These are phyloP conservation scores for Brachyopa scutellaris DNA, from an alignment of 2,888 invertebrate species.

Conservation along the genomic window DNA sequence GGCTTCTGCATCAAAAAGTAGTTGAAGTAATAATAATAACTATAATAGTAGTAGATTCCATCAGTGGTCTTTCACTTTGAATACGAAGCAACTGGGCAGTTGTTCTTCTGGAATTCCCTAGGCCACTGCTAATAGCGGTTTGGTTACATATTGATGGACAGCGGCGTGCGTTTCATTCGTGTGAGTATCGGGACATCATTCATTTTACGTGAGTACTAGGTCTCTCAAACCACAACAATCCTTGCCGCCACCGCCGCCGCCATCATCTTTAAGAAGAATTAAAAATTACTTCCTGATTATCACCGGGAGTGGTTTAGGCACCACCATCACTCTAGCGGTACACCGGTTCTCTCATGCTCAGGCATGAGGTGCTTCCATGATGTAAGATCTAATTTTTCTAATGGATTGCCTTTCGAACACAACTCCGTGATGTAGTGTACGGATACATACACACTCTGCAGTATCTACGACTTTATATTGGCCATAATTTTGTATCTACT, in stretches of 20 bases:
- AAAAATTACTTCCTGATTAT: slow-evolving; percentile 78
- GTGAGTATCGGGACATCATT: slow-evolving; percentile 38
- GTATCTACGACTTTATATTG: slow-evolving; percentile 6
- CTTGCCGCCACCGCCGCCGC: slow-evolving; percentile 44
- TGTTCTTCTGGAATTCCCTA: slow-evolving; percentile 55
- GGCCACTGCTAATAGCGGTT: slow-evolving; percentile 66
- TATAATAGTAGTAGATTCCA: slow-evolving; percentile 62
- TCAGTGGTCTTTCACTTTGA: slow-evolving; percentile 61
- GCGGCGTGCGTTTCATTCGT: slow-evolving; percentile 33
- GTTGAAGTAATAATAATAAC: slow-evolving; percentile 65
- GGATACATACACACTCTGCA: background rate
- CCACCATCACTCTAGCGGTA: background rate
- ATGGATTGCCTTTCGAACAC: slow-evolving; percentile 47
- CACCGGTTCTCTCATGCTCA: slow-evolving; percentile 4
- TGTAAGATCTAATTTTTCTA: slow-evolving; percentile 64
- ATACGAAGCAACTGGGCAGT: slow-evolving; percentile 18
- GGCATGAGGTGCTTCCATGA: slow-evolving; percentile 33
- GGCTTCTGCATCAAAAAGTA: slow-evolving; percentile 52
- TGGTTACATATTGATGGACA: slow-evolving; percentile 67
- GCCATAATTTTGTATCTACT: slow-evolving; percentile 16
- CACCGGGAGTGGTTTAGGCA: slow-evolving; percentile 35
- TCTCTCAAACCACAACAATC: background rate
- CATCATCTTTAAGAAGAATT: slow-evolving; percentile 75
- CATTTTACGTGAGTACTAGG: slow-evolving; percentile 18
- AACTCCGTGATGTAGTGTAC: slow-evolving; percentile 30